Conservation (phyloP, 2,113 vertebrate species). For the Pipra filicauda region DNA sequence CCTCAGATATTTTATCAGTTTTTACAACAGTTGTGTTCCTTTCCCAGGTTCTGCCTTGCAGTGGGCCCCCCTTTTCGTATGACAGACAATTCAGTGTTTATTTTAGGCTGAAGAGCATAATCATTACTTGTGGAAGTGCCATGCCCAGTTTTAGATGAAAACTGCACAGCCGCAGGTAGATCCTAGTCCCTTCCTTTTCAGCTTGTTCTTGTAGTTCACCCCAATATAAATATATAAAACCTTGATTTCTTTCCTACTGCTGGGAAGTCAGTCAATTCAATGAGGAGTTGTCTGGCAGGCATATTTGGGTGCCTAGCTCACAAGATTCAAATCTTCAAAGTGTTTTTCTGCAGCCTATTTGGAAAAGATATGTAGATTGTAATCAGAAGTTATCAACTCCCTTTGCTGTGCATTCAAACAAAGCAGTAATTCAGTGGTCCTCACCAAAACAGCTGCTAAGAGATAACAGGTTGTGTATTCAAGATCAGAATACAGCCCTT, state of each 20-base stretch:
- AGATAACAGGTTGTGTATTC: background rate
- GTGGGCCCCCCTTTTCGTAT: background rate
- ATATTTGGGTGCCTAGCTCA: background rate
- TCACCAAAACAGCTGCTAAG: background rate
- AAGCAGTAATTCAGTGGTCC: background rate
- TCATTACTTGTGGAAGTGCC: background rate
- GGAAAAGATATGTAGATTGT: background rate
- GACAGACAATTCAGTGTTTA: background rate
- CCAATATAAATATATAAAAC: background rate
- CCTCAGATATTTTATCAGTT: background rate
- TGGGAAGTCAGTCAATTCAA: background rate
- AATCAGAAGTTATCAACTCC: conserved; percentile 1
- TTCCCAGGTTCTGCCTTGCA: background rate
- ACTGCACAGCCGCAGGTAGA: background rate
- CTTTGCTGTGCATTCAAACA: background rate
- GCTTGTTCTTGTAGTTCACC: background rate
- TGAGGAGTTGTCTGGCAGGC: background rate
- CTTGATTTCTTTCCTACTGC: background rate
- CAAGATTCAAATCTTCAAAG: background rate
- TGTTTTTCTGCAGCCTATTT: background rate
- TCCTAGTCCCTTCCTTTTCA: background rate
- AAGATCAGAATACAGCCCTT: background rate
- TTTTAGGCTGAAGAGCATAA: background rate
- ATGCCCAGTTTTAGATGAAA: background rate
- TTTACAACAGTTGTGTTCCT: background rate